Evolutionary conservation across 1,140 invertebrate genomes (phyloP).

Genomic region (Danaus plexippus): DNA sequence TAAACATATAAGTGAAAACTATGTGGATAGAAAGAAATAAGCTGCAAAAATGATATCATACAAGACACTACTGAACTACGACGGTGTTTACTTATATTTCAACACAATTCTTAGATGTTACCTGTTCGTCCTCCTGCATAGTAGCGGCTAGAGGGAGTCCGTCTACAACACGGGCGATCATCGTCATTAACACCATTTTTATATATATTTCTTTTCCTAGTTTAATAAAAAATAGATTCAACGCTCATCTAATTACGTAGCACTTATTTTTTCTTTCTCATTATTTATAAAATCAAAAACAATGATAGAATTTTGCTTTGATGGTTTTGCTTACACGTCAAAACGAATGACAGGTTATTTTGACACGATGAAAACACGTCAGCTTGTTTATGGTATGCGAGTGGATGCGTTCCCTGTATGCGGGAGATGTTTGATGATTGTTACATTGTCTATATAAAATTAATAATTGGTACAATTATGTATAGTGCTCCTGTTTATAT

Average conservation of each 20-base stretch:
- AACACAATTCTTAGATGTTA: slow-evolving; percentile 51
- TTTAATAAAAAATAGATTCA: slow-evolving; percentile 14
- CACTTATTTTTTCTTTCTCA: slow-evolving; percentile 54
- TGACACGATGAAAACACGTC: slow-evolving; percentile 52
- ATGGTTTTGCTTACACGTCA: slow-evolving; percentile 56
- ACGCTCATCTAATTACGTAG: slow-evolving; percentile 21
- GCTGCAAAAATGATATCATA: slow-evolving; percentile 7
- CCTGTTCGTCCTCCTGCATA: slow-evolving; percentile 98
- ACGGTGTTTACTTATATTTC: background rate
- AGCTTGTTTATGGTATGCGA: slow-evolving; percentile 33
- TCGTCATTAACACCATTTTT: slow-evolving; percentile 95
- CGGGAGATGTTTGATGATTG: no score
- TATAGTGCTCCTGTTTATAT: background rate
- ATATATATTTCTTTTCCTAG: slow-evolving; percentile 31
- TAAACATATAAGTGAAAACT: slow-evolving; percentile 1
- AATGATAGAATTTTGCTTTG: slow-evolving; percentile 29
- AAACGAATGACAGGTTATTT: slow-evolving; percentile 27
- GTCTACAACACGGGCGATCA: slow-evolving; percentile 96
- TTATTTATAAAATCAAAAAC: slow-evolving; percentile 48
- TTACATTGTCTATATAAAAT: no score
- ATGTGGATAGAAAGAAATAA: background rate
- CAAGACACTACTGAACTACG: slow-evolving; percentile 1
- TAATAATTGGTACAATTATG: no score
- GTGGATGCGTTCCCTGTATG: slow-evolving; percentile 21
- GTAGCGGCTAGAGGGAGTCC: slow-evolving; percentile 96